A percentile compares a stretch with the other conserved stretches of the same genome.
These are phyloP conservation scores for Columbina picui DNA, from an alignment of 2,113 vertebrate species.

Conservation along the genomic window DNA sequence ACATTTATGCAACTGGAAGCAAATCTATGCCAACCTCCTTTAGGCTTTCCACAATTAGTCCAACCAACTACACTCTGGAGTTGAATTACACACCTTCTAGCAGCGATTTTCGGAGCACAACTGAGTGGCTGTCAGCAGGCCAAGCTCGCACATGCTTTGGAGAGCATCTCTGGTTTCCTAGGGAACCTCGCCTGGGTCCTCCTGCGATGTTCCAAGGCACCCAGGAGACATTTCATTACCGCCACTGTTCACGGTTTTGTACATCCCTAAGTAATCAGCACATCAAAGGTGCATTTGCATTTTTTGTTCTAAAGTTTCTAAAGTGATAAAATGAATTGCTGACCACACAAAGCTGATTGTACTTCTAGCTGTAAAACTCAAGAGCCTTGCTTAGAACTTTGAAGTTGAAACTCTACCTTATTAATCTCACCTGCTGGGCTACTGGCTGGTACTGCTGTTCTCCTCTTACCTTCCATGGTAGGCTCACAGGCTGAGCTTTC, in stretches of 20 bases:
- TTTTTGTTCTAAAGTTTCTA: constrained; percentile 19
- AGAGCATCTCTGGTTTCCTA: constrained; percentile 57
- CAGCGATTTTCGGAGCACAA: background rate
- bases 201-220: background rate
- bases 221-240: constrained; percentile 22
- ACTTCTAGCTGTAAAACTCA: background rate
- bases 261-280: constrained; percentile 2
- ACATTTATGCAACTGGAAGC: background rate
- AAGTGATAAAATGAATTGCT: constrained; percentile 19
- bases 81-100: background rate
- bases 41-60: constrained; percentile 17
- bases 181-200: background rate
- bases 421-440: background rate
- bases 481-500: background rate
- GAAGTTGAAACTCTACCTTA: background rate
- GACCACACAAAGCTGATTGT: background rate
- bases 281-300: constrained; percentile 34
- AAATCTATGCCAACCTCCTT: background rate
- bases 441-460: background rate
- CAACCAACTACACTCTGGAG: background rate
- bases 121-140: constrained; percentile 43
- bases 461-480: background rate
- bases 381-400: background rate
- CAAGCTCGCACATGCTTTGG: constrained; percentile 38
- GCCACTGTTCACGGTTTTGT: constrained; percentile 12